A percentile compares a stretch with the other conserved stretches of the same genome.
phyloP scores from a whole-genome alignment of 1,140 invertebrate genomes.

The Solenopsis fugax region DNA sequence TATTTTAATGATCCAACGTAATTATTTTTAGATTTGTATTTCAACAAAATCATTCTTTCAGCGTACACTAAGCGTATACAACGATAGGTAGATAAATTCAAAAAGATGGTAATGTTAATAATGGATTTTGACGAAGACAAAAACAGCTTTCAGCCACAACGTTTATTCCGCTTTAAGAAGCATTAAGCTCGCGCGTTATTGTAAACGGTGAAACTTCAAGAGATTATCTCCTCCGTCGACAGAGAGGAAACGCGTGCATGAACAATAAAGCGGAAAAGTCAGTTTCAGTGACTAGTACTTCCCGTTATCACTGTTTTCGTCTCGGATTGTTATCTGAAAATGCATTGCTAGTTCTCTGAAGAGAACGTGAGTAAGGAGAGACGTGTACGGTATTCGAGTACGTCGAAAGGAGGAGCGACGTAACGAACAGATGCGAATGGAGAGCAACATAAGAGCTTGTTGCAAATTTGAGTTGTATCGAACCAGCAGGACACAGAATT shows the following conservation, averaged over 20 bases:
- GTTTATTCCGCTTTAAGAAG: conserved; percentile 33
- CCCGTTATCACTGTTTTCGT: conserved; percentile 7
- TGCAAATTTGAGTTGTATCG: conserved; percentile 16
- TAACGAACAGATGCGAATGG: not conserved
- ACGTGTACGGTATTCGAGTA: too few relatives aligned
- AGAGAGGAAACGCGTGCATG: not conserved
- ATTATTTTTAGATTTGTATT: too few relatives aligned
- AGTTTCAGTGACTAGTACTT: not conserved
- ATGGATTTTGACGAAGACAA: not conserved
- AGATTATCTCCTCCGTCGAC: not conserved
- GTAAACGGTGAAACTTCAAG: conserved; percentile 9
- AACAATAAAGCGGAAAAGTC: conserved; percentile 43
- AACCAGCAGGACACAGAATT: conserved; percentile 8
- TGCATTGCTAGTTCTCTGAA: not conserved
- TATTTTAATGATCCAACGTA: too few relatives aligned
- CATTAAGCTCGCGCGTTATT: not conserved
- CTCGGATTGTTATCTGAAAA: conserved; percentile 27
- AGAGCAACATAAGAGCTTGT: not conserved
- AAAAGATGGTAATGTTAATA: not conserved
- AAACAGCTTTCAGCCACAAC: not conserved
- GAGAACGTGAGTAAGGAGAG: not conserved
- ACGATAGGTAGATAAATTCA: not conserved
- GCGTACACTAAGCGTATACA: too few relatives aligned
- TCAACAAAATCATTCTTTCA: too few relatives aligned
- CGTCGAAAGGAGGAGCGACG: not conserved